Base-by-base conservation (phyloP, 1,140 invertebrate genomes). In the Araneus ventricosus region DNA sequence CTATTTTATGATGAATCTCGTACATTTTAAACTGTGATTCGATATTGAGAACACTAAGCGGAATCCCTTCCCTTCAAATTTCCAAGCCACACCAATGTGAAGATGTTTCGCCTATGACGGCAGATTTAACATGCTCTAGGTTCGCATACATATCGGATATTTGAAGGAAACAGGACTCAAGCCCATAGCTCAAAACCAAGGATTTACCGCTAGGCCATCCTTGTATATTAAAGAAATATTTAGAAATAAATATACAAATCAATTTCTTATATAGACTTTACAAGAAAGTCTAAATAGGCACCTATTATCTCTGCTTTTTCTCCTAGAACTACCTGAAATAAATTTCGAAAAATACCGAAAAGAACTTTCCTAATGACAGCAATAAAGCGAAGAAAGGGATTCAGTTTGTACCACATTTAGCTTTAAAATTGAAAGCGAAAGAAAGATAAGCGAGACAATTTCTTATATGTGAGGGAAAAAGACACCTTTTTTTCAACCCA, bases 401-500 rank as follows among this genome's bases (percentile, higher is more conserved):
- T 45, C 39, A 45, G 22, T 82, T 82, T n/a, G 7, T 82, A 45
- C n/a, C 22, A n/a, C 37, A n/a, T 10, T 41, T 82, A n/a, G 24
- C 39, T 82, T 82, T 27, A n/a, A 41, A 82, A 45, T 10, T 22
- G 39, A n/a, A 45, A 82, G 41, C 8, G 30, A 24, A 82, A 82
- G 41, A 22, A 52, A 52, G 39, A 45, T 52, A 82, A 82, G n/a
- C 24, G 3, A 39, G 10, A 41, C 37, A 41, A 27, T 82, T 82
- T 52, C 39, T 52, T 41, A 82, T 39, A 24, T 45, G 37, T 27
- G 24, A 82, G 30, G 22, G 37, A 45, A 45, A 82, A 82, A 82
- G n/a, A 82, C 20, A 41, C 79, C 52, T 17, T 20, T 87, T 88
- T 75, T 88, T 75, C 41, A n/a, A n/a, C 39, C 24, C 87, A 75